Evolutionary conservation across 2,113 vertebrate genomes (phyloP).

Genomic region (Solea senegalensis): DNA sequence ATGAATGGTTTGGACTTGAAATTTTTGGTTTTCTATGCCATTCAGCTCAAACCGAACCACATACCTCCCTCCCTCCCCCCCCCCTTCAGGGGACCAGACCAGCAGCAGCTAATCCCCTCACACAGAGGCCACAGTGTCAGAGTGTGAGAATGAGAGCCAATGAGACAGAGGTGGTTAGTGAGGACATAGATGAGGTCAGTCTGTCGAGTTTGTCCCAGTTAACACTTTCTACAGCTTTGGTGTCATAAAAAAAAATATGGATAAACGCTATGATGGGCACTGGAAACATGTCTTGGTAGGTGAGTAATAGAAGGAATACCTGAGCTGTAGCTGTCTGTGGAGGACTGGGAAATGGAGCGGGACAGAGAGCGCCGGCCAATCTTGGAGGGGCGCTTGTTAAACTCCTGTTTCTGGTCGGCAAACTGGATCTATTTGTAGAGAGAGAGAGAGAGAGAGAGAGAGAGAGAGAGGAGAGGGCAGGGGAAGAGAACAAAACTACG

Average conservation of each 20-base stretch:
- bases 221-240: background rate
- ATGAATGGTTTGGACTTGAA: background rate
- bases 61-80: background rate
- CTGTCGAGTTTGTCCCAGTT: conserved; percentile 12
- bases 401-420: conserved; percentile 98
- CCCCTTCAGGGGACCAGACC: no score
- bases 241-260: background rate
- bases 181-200: conserved; percentile 1
- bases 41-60: conserved; percentile 13
- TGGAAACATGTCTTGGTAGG: background rate
- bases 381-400: conserved; percentile 97
- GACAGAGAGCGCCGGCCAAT: conserved; percentile 96
- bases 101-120: no score
- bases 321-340: conserved; percentile 98
- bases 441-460: background rate
- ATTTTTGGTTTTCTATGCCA: background rate
- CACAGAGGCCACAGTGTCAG: no score
- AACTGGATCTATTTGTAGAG: conserved; percentile 90
- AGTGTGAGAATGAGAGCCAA: background rate
- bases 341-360: conserved; percentile 98
- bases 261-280: no score
- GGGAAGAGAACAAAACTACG: background rate
- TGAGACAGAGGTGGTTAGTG: background rate
- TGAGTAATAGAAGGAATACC: conserved; percentile 74
- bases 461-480: no score